phyloP scores from a whole-genome alignment of 2,113 vertebrate genomes.

The Odontophorus gujanensis region DNA sequence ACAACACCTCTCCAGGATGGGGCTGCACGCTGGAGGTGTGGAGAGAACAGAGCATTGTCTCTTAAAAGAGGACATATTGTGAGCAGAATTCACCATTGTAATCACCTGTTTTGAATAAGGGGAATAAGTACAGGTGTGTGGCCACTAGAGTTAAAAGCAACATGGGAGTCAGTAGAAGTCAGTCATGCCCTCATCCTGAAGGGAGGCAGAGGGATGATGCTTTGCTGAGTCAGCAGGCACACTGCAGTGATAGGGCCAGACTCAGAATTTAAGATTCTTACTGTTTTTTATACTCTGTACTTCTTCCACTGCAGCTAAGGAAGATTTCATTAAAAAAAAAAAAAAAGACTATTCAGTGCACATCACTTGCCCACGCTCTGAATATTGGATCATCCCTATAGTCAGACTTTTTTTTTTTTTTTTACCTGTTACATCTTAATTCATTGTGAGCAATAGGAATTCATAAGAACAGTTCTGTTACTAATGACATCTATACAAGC shows the following conservation, averaged over 20 bases:
- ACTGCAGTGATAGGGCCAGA: background rate
- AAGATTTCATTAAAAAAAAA: background rate
- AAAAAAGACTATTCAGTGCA: background rate
- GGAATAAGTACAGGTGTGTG: background rate
- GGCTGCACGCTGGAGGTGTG: background rate
- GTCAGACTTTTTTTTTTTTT: background rate
- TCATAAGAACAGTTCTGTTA: background rate
- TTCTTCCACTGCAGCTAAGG: background rate
- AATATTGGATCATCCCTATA: background rate
- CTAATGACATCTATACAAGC: background rate
- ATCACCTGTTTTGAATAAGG: background rate
- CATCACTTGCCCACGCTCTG: background rate
- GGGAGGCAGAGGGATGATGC: background rate
- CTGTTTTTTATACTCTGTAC: background rate
- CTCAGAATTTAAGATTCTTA: background rate
- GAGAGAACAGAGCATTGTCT: rapidly evolving
- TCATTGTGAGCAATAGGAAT: background rate
- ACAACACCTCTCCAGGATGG: rapidly evolving
- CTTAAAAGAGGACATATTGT: background rate
- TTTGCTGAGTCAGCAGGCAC: background rate
- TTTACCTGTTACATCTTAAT: background rate
- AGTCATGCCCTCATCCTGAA: background rate
- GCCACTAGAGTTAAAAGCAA: background rate
- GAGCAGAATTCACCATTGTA: background rate
- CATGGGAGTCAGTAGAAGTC: background rate